These are phyloP conservation scores for Carassius carassius DNA, from an alignment of 2,113 vertebrate species.

Conservation along the genomic window DNA sequence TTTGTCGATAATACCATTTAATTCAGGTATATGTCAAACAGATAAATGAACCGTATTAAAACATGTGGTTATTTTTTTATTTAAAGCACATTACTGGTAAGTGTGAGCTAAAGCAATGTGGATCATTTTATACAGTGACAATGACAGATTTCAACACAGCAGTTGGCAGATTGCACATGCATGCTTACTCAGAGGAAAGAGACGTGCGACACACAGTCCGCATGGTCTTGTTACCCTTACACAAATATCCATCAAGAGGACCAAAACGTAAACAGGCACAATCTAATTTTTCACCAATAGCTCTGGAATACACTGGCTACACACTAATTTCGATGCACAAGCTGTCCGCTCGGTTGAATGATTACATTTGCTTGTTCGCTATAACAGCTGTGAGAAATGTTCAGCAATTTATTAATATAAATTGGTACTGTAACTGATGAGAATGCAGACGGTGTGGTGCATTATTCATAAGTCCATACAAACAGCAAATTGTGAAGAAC, in stretches of 20 bases:
- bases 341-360: not conserved
- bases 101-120: not conserved
- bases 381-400: slow-evolving; percentile 18
- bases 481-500: not conserved
- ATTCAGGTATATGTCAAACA: slow-evolving; percentile 31
- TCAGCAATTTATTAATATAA: slow-evolving; percentile 17
- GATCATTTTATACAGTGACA: not conserved
- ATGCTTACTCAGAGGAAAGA: slow-evolving; percentile 7
- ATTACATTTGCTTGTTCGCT: not conserved
- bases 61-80: not conserved
- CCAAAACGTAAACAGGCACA: not conserved
- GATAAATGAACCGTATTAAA: not conserved
- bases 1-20: slow-evolving; percentile 35
- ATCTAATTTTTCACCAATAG: not conserved
- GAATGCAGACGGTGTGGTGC: not conserved
- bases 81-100: slow-evolving; percentile 12
- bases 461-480: not conserved
- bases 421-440: slow-evolving; percentile 7
- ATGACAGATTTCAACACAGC: slow-evolving; percentile 31
- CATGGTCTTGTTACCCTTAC: not conserved
- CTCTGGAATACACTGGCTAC: not conserved
- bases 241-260: slow-evolving; percentile 28
- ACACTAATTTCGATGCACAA: not conserved
- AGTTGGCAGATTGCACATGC: slow-evolving; percentile 26
- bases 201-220: not conserved